Conservation (phyloP, 92 coral and sea anemone species). For the Anthopleura xanthogrammica region DNA sequence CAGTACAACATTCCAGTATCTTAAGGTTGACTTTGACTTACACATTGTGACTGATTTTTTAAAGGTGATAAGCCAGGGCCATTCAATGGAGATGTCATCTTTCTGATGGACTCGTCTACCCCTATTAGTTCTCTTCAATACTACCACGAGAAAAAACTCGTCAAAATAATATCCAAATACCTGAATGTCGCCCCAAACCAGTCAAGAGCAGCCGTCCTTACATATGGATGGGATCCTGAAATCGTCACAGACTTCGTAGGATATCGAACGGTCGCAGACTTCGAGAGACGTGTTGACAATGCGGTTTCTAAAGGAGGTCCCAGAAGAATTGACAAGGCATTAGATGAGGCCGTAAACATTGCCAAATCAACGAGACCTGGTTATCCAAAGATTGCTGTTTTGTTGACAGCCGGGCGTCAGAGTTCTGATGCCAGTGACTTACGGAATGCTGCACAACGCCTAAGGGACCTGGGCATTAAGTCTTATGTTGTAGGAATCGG, state of each 20-base stretch:
- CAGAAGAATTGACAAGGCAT: conserved; percentile 64
- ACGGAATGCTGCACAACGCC: conserved; percentile 42
- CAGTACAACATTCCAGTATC: too few relatives aligned
- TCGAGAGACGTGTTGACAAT: conserved; percentile 45
- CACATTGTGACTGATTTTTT: neutral
- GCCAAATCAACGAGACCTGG: conserved; percentile 53
- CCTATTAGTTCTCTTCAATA: conserved; percentile 48
- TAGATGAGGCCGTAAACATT: conserved; percentile 49
- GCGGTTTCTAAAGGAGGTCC: conserved; percentile 61
- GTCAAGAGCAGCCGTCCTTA: conserved; percentile 69
- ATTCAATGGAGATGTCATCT: conserved; percentile 65
- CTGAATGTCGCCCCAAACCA: conserved; percentile 56
- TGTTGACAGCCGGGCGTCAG: conserved; percentile 62
- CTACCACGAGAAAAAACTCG: conserved; percentile 53
- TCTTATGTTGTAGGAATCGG: conserved; percentile 67
- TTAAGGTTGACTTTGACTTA: neutral
- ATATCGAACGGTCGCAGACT: conserved; percentile 37
- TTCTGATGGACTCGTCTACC: conserved; percentile 82
- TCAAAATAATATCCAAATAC: conserved; percentile 55
- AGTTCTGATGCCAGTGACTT: conserved; percentile 12
- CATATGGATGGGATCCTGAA: conserved; percentile 55
- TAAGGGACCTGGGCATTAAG: conserved; percentile 54
- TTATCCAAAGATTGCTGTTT: conserved; percentile 52
- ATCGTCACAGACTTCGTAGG: conserved; percentile 48
- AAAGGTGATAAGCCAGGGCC: neutral